Evolutionary conservation across 2,113 vertebrate species (phyloP), one percentile per base, ranked within the genome.

Genomic region (Choloepus hoffmanni): DNA sequence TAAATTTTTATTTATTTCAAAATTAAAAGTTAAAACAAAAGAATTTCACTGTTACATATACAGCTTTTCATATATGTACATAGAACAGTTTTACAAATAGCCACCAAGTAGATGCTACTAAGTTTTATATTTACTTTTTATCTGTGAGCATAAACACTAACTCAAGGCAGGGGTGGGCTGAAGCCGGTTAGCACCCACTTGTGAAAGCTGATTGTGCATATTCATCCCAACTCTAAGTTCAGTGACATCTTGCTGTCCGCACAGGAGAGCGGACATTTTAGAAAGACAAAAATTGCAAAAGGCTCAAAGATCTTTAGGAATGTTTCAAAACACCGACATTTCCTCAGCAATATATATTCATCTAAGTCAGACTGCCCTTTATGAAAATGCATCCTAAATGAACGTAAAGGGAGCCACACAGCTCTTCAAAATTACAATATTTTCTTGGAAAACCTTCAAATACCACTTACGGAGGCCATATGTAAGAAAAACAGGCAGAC

Each of bases 381-480:
- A 92, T 72, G 24, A 90, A 92, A 96, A 85, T 9, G 0, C 26
- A 88, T 65, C 30, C n/a, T 14, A 74, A 93, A 85, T 76, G 50
- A 90, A 62, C 67, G 30, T 65, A 88, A 89, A 95, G 13, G 68
- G 10, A 77, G 36, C 70, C 58, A 58, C 67, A 78, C 15, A 83
- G 13, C 76, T 88, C n/a, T 84, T 62, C 36, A 53, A 78, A 95
- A 94, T 94, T 96, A 83, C 5, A 74, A 24, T 76, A 58, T 85
- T 96, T 94, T 94, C 76, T 30, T 78, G 40, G 62, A 96, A 92
- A 93, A 43, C 13, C 30, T 96, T 96, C 79, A 96, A 76, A 84
- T 76, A 89, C 5, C 45, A 94, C 50, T 90, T 96, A 96, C 43
- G 88, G 55, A 92, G 45, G 78, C 43, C 82, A 72, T 60, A 82